phyloP scores from a whole-genome alignment of 1,140 invertebrate genomes.

The Micrasema longulum region DNA sequence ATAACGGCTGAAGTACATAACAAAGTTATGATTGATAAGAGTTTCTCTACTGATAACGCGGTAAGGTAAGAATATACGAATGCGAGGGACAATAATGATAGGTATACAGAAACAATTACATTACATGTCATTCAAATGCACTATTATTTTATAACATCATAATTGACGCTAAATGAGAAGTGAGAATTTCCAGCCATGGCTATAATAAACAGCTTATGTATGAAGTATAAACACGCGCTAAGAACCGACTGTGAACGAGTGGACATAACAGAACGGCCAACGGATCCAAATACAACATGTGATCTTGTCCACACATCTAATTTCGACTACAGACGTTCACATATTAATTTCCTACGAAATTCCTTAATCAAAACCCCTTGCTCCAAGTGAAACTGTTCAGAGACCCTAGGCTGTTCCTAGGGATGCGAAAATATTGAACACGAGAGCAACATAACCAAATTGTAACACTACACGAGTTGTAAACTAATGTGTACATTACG shows the following conservation, averaged over 20 bases:
- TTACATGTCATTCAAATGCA: no score
- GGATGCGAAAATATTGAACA: constrained; percentile 24
- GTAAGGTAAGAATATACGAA: constrained; percentile 12
- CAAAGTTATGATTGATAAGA: constrained; percentile 23
- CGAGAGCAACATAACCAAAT: constrained; percentile 44
- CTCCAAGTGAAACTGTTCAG: background rate
- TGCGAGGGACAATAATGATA: background rate
- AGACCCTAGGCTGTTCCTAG: background rate
- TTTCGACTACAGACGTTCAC: constrained; percentile 22
- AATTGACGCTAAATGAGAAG: background rate
- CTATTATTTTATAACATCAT: no score
- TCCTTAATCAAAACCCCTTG: constrained; percentile 14
- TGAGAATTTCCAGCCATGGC: constrained; percentile 10
- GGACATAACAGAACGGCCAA: no score
- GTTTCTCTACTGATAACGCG: constrained; percentile 23
- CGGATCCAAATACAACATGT: constrained; percentile 13
- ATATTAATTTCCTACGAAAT: constrained; percentile 16
- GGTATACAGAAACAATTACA: no score
- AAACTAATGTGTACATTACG: constrained; percentile 53
- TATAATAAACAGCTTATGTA: constrained; percentile 28
- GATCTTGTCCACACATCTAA: constrained; percentile 34
- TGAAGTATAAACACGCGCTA: constrained; percentile 31
- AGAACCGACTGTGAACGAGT: background rate
- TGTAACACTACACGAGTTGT: constrained; percentile 49
- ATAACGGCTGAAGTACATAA: background rate